Evolutionary conservation across 2,113 vertebrate genomes (phyloP), one percentile per base, ranked within the genome.

Genomic region (Garra rufa): DNA sequence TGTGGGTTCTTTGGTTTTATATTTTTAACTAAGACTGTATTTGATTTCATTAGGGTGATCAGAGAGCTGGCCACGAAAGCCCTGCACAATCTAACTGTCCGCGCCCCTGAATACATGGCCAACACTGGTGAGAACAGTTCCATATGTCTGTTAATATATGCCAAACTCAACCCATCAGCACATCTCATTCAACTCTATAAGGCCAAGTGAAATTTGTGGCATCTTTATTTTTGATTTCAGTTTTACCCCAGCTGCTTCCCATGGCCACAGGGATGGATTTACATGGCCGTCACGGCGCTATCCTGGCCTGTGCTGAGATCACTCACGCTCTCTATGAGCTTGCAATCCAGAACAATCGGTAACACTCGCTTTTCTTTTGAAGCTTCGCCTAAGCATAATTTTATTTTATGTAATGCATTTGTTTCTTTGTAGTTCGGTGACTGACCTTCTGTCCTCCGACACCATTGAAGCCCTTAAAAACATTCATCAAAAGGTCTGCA

Each of bases 291-390:
- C 97, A 99, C 6, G 97, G 98, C 11, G 95, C 97, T 34, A 96
- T 99, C 88, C 91, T 99, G 52, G 95, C 96, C 43, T 98, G 97
- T 77, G 97, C 96, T 2, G 97, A 99, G 92, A 93, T 99, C 85
- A 94, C 94, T 73, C 94, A 95, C 3, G 96, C 97, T 50, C 90
- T 99, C 19, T 94, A 93, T 90, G 93, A 93, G 85, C 92, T 98
- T 79, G 94, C 95, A 28, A 81, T 90, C 30, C 91, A 94, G 86
- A 94, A 88, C 30, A 90, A 94, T 88, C 97, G 97, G 98, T 99
- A 94, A 46, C 24, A 9, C 14, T 14, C 0, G 13, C 14, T 21
- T 3, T 55, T 24, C 3, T 52, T 19, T 76, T 34, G 17, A 28
- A 34, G 10, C 17, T 21, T 50, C 1, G n/a, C 3, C 24, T 30